Evolutionary conservation across 2,888 invertebrate species (phyloP), one percentile per base, ranked within the genome.

Genomic region (Tachina lurida): DNA sequence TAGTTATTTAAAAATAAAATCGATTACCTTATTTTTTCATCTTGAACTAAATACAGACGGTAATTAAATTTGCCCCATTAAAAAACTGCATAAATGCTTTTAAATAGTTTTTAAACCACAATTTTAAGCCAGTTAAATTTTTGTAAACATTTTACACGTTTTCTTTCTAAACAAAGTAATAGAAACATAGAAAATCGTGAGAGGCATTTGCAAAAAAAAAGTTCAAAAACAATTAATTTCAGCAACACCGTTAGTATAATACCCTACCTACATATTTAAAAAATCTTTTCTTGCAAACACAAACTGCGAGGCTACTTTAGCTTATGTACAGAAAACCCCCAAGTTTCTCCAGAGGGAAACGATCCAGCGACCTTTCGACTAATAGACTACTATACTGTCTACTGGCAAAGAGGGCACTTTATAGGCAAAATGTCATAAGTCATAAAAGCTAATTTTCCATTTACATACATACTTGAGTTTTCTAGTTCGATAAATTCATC

Each of bases 21-120:
- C 65, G 63, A 65, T 76, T 58, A 67, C 39, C 15, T 39, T 56
- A 17, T 31, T 60, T 19, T 65, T 73, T 73, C 22, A 67, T 73
- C 65, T 80, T 80, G 63, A 65, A 80, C 79, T 39, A 80, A 73
- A 65, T 65, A 52, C 15, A 22, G 13, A 31, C 13, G 10, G 58
- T 80, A 80, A 74, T 74, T 80, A 41, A 67, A 74, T 74, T 73
- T 80, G 58, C 58, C 31, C 74, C 54, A 52, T n/a, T 45, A 43
- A 47, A 73, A 49, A 43, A 39, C 10, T 52, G 41, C 52, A 60
- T 60, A 39, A 71, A 65, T 58, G 22, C 12, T 19, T 39, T 12
- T 39, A 19, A 39, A 54, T 56, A 39, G 60, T 65, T 73, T 39
- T 10, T 47, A 39, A 80, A 58, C 80, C 80, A 67, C 80, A 80